Percentiles rank a stretch among this genome's conserved stretches.
Evolutionary conservation across 1,140 invertebrate genomes (phyloP).

Genomic region (Anoplophora glabripennis): DNA sequence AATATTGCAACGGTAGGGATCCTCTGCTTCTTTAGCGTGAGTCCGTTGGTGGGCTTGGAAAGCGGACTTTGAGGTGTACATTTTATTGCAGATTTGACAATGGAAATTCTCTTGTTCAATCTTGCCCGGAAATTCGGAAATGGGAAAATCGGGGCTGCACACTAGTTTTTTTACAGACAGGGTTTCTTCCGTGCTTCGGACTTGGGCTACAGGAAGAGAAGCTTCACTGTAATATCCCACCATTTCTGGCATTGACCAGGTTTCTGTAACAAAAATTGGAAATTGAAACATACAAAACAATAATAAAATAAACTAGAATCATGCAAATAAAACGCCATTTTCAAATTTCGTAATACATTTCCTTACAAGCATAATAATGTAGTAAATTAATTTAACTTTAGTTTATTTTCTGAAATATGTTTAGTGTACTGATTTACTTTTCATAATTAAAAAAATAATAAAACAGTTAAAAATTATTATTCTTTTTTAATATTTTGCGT

Average conservation of each 20-base stretch:
- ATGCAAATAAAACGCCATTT: neutral
- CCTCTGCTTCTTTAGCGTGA: constrained; percentile 61
- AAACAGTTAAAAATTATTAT: no score
- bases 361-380: no score
- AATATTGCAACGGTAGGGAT: constrained; percentile 84
- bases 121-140: constrained; percentile 21
- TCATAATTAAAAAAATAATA: no score
- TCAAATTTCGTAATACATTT: neutral
- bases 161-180: constrained; percentile 45
- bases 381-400: neutral
- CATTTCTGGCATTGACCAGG: constrained; percentile 49
- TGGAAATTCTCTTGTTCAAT: constrained; percentile 38
- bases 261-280: constrained; percentile 40
- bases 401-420: neutral
- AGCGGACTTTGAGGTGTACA: constrained; percentile 57
- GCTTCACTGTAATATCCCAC: constrained; percentile 48
- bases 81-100: constrained; percentile 60
- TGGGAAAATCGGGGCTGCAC: constrained; percentile 47
- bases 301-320: neutral
- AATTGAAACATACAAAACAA: constrained; percentile 1
- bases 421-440: no score
- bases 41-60: constrained; percentile 60
- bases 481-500: no score
- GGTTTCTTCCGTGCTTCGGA: constrained; percentile 30
- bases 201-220: constrained; percentile 44